phyloP scores from a whole-genome alignment of 2,888 invertebrate species.

The Anarsia innoxiella region DNA sequence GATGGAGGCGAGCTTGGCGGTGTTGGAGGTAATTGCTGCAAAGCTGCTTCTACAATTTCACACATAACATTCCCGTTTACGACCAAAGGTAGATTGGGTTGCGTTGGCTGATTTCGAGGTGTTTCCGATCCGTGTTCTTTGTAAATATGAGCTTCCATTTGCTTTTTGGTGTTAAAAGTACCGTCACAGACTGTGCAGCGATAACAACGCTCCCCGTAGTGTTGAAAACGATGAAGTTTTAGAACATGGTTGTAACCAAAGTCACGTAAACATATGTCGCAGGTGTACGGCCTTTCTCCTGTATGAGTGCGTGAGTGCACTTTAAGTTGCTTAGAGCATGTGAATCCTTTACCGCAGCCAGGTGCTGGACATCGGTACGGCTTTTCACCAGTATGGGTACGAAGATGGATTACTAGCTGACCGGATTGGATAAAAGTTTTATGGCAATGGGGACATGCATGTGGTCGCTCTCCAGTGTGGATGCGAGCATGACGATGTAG shows the following conservation, averaged over 20 bases:
- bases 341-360: slow-evolving; percentile 92
- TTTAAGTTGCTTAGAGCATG: slow-evolving; percentile 93
- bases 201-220: slow-evolving; percentile 93
- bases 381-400: slow-evolving; percentile 92
- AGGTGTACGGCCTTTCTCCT: slow-evolving; percentile 92
- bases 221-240: slow-evolving; percentile 91
- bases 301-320: slow-evolving; percentile 94
- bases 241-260: slow-evolving; percentile 95
- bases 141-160: slow-evolving; percentile 90
- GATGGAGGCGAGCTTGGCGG: slow-evolving; percentile 75
- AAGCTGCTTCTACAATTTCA: slow-evolving; percentile 58
- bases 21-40: slow-evolving; percentile 71
- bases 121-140: slow-evolving; percentile 73
- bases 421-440: slow-evolving; percentile 95
- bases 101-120: slow-evolving; percentile 48
- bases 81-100: slow-evolving; percentile 39
- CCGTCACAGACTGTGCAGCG: slow-evolving; percentile 94
- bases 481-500: slow-evolving; percentile 93
- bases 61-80: slow-evolving; percentile 58
- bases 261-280: slow-evolving; percentile 92
- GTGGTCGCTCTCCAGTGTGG: slow-evolving; percentile 92
- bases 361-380: slow-evolving; percentile 87
- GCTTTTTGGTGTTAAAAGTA: slow-evolving; percentile 92
- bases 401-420: slow-evolving; percentile 91
- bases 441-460: slow-evolving; percentile 89